Evolutionary conservation across 2,113 vertebrate species (phyloP).

Genomic region (Phaethon lepturus): DNA sequence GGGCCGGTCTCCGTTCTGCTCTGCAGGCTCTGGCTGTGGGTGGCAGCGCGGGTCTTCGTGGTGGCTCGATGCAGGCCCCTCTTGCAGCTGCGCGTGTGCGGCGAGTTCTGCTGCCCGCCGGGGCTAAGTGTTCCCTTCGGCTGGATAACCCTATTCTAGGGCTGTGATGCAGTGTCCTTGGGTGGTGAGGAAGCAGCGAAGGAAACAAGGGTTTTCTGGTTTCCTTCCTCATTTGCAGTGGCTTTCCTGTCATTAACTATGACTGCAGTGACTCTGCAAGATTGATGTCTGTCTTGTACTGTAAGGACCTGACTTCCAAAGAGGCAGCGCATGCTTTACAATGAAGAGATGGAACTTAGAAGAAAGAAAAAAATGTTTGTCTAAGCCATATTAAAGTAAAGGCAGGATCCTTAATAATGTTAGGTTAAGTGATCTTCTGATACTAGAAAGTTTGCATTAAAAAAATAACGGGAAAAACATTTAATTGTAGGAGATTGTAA

Average conservation of each 20-base stretch:
- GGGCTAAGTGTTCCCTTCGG: fast-evolving
- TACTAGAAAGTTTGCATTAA: not conserved
- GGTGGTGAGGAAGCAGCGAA: not conserved
- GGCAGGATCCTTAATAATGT: not conserved
- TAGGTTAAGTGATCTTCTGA: not conserved
- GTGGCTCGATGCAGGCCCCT: not conserved
- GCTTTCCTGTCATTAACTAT: not conserved
- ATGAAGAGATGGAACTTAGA: not conserved
- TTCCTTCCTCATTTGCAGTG: not conserved
- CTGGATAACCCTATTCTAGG: fast-evolving
- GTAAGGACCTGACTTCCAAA: not conserved
- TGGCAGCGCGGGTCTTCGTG: not conserved
- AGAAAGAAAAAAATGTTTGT: not conserved
- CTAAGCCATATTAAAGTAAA: not conserved
- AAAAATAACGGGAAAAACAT: not conserved
- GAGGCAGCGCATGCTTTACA: not conserved
- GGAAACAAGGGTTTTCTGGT: not conserved
- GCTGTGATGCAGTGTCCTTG: not conserved
- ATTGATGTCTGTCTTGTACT: not conserved
- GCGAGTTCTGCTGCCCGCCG: not conserved
- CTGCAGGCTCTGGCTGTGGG: fast-evolving
- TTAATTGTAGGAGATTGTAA: not conserved
- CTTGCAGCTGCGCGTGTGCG: fast-evolving
- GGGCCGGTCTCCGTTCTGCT: no score
- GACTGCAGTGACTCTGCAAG: slow-evolving; percentile 42